Evolutionary conservation across 2,797 vertebrate species (phyloP).

Genomic region (Yasuhikotakia modesta): DNA sequence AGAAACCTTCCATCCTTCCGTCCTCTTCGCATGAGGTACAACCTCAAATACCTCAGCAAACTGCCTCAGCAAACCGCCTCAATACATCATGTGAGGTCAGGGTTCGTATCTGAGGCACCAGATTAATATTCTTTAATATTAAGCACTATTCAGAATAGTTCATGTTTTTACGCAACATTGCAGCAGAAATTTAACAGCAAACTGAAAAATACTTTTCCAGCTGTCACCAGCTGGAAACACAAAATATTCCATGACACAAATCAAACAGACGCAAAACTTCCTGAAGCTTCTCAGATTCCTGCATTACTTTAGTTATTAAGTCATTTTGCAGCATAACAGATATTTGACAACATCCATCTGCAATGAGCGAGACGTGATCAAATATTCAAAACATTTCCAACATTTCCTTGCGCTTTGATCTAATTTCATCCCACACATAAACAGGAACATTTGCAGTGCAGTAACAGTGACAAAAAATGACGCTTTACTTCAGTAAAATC

Average conservation of each 20-base stretch:
- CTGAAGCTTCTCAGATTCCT: background rate
- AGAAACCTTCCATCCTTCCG: conserved; percentile 80
- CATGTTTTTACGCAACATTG: no score
- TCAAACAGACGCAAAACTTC: background rate
- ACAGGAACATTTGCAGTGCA: no score
- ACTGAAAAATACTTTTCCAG: no score
- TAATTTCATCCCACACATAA: no score
- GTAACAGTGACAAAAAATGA: no score
- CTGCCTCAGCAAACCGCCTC: background rate
- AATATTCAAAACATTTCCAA: background rate
- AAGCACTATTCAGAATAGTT: no score
- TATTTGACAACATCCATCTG: background rate
- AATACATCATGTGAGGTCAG: background rate
- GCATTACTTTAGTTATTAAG: background rate
- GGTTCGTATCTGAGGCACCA: background rate
- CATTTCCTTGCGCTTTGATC: background rate
- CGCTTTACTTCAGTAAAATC: background rate
- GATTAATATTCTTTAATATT: no score
- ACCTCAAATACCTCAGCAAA: background rate
- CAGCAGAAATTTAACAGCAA: no score
- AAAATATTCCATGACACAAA: background rate
- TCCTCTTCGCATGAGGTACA: conserved; percentile 81
- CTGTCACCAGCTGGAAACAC: background rate
- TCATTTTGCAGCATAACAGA: background rate
- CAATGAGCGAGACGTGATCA: background rate